phyloP scores from a whole-genome alignment of 2,113 vertebrate species.

The Danionella cerebrum region DNA sequence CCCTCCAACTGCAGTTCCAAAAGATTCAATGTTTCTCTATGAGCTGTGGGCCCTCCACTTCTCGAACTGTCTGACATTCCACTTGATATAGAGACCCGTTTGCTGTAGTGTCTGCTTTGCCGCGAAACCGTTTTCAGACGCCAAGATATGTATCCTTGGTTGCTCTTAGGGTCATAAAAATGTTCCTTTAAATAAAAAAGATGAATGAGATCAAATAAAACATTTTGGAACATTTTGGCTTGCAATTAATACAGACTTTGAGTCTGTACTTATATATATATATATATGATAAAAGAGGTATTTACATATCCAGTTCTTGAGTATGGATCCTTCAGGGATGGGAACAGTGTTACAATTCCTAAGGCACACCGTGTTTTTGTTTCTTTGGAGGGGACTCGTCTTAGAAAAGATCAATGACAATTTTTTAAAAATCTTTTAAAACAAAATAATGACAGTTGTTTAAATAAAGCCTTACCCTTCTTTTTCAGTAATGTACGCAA shows the following conservation, averaged over 20 bases:
- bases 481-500: not conserved
- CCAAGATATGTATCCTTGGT: not conserved
- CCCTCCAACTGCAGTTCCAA: not conserved
- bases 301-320: not conserved
- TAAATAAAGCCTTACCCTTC: not conserved
- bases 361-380: not conserved
- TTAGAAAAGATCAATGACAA: not conserved
- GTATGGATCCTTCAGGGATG: not conserved
- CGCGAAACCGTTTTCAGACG: not conserved
- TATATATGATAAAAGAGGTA: too few relatives aligned
- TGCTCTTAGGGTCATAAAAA: not conserved
- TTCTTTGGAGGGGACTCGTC: not conserved
- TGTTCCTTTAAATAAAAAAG: not conserved
- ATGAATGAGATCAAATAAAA: not conserved
- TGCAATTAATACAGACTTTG: not conserved
- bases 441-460: not conserved
- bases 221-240: not conserved
- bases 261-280: too few relatives aligned
- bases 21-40: not conserved
- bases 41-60: not conserved
- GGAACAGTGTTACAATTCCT: not conserved
- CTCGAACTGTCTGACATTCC: not conserved
- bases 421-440: not conserved
- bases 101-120: not conserved
- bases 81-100: not conserved